Evolutionary conservation across 1,140 invertebrate genomes (phyloP), one percentile per base, ranked within the genome.

Genomic region (Lucilia sericata): DNA sequence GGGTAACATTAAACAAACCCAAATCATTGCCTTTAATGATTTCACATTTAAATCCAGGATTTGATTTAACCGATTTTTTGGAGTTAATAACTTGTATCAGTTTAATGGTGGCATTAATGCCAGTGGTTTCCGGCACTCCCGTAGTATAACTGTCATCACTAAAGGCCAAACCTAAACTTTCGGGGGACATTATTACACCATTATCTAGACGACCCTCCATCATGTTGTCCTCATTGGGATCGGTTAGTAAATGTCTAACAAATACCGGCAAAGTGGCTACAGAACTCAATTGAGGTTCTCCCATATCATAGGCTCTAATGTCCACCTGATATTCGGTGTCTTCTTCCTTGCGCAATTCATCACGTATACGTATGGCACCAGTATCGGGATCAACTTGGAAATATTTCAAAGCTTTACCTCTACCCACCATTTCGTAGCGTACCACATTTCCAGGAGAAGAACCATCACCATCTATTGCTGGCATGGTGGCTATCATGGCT

Each of bases 271-370:
- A 93, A 1, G 95, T 96, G 1, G 95, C 94, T 4, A 96, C 94
- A 0, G 95, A 96, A 8, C 94, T 96, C 82, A 98, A 92, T 86
- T 95, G 94, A 0, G 97, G 97, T 51, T 97, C 96, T 0, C 96
- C 96, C 85, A 96, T 93, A 89, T 99, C 97, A 88, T 96, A 97
- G 0, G 96, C 97, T 84, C 95, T 94, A 0, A 99, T 94, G 88
- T 97, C 95, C 74, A 98, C 94, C 55, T 96, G 95, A 92, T 97
- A 97, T 91, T 97, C 96, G 30, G 94, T 96, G 88, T 96, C 95
- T 13, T 95, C 93, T 89, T 97, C 96, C 89, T 97, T 97, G 65
- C 95, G 93, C 42, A 98, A 88, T 89, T 97, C 96, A 91, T 97
- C 96, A 19, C 96, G 93, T 1, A 97, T 94, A 47, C 94, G 93